These are phyloP conservation scores for Centruroides vittatus DNA, from an alignment of 1,140 invertebrate genomes.

Conservation along the genomic window DNA sequence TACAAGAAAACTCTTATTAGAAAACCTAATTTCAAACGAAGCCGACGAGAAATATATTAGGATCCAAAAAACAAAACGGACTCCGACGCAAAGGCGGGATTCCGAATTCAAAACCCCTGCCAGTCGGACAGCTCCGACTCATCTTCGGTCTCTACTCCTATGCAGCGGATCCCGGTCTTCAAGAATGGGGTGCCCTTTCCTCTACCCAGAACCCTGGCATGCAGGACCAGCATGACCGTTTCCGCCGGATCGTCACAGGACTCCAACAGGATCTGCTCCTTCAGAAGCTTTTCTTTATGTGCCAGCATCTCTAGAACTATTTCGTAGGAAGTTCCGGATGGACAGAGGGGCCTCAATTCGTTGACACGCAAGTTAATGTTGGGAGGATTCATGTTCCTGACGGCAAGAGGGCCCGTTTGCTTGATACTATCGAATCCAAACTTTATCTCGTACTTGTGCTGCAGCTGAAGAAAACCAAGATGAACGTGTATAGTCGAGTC, in stretches of 20 bases:
- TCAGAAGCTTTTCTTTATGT: slow-evolving; percentile 9
- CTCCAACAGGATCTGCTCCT: slow-evolving; percentile 2
- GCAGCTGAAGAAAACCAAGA: slow-evolving; percentile 7
- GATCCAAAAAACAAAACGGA: too few species aligned
- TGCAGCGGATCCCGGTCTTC: not conserved
- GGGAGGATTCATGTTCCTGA: not conserved
- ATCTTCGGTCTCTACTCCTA: slow-evolving; percentile 7
- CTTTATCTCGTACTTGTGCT: slow-evolving; percentile 2
- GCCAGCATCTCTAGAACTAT: slow-evolving; percentile 2
- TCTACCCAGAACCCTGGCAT: slow-evolving; percentile 10
- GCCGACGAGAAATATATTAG: too few species aligned
- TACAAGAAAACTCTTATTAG: too few species aligned
- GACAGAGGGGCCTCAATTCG: not conserved
- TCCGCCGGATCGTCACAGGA: not conserved
- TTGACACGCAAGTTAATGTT: not conserved
- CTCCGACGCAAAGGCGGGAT: too few species aligned
- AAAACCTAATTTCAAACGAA: too few species aligned
- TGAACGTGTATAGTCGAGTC: not conserved
- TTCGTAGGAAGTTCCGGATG: not conserved
- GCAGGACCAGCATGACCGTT: slow-evolving; percentile 1
- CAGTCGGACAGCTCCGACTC: not conserved
- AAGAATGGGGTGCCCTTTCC: slow-evolving; percentile 4
- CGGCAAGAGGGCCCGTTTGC: not conserved
- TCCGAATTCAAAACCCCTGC: not conserved
- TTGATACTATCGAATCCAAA: not conserved